A percentile compares a stretch with the other conserved stretches of the same genome.
phyloP scores from a whole-genome alignment of 2,888 invertebrate species.

The Cheiracanthium punctorium region DNA sequence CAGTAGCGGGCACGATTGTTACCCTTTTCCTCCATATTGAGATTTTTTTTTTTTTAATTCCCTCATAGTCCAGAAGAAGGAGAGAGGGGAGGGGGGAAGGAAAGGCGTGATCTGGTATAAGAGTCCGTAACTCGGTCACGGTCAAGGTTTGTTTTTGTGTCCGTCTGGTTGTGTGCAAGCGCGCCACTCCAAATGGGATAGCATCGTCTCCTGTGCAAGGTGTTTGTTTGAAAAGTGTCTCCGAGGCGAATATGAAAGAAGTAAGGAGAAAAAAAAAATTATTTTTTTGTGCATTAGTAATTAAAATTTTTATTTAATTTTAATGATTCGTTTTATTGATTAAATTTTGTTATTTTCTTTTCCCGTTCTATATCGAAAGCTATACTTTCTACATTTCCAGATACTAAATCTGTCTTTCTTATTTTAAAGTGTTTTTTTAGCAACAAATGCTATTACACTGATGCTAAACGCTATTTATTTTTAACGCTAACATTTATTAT shows the following conservation, averaged over 20 bases:
- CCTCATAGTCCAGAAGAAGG: not conserved
- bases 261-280: slow-evolving; percentile 32
- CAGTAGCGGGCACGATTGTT: not conserved
- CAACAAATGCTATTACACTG: too few relatives aligned
- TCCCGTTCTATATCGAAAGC: too few relatives aligned
- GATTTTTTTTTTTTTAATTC: not conserved
- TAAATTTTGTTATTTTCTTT: too few relatives aligned
- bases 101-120: slow-evolving; percentile 34
- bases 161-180: not conserved
- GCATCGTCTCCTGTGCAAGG: not conserved
- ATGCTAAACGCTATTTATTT: too few relatives aligned
- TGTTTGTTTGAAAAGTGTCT: not conserved
- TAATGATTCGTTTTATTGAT: too few relatives aligned
- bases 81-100: not conserved
- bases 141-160: slow-evolving; percentile 60
- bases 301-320: too few relatives aligned
- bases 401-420: too few relatives aligned
- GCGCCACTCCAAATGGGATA: slow-evolving; percentile 28
- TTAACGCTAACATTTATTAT: too few relatives aligned
- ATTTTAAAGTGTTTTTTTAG: too few relatives aligned
- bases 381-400: too few relatives aligned
- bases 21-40: not conserved
- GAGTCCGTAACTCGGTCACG: slow-evolving; percentile 35
- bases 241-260: not conserved
- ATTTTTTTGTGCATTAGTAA: too few relatives aligned